Evolutionary conservation across 2,113 vertebrate genomes (phyloP).

Genomic region (Agelaius phoeniceus): DNA sequence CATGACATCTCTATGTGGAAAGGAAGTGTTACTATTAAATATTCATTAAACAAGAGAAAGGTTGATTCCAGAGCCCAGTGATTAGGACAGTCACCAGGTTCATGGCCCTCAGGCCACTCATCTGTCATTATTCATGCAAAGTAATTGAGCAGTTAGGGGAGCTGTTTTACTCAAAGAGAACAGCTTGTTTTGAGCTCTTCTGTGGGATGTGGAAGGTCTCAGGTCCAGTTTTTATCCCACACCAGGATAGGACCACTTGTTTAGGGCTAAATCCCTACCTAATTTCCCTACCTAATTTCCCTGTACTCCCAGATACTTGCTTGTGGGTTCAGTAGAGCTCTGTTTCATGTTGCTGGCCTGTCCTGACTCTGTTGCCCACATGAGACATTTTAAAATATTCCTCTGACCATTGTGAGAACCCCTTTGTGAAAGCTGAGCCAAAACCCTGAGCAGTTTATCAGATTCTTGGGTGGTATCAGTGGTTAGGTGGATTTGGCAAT

Average conservation of each 20-base stretch:
- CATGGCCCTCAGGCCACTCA: background rate
- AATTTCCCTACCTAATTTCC: background rate
- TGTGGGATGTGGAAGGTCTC: background rate
- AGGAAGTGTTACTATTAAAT: background rate
- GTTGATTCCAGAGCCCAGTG: background rate
- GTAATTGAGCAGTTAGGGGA: background rate
- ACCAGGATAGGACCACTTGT: fast-evolving
- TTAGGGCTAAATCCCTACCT: background rate
- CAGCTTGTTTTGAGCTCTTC: background rate
- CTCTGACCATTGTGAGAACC: background rate
- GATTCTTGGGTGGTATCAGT: background rate
- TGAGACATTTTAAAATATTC: background rate
- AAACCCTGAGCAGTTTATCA: background rate
- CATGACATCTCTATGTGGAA: background rate
- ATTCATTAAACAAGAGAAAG: background rate
- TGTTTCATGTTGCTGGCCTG: background rate
- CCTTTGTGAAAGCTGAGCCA: background rate
- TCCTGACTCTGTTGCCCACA: background rate
- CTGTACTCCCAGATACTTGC: background rate
- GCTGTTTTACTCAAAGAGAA: background rate
- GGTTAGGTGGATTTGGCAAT: background rate
- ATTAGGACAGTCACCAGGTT: background rate
- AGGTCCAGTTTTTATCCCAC: background rate
- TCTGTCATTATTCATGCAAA: background rate
- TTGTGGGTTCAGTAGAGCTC: background rate